Evolutionary conservation across 2,888 invertebrate genomes (phyloP), one percentile per base, ranked within the genome.

Genomic region (Argyra leucocephala): DNA sequence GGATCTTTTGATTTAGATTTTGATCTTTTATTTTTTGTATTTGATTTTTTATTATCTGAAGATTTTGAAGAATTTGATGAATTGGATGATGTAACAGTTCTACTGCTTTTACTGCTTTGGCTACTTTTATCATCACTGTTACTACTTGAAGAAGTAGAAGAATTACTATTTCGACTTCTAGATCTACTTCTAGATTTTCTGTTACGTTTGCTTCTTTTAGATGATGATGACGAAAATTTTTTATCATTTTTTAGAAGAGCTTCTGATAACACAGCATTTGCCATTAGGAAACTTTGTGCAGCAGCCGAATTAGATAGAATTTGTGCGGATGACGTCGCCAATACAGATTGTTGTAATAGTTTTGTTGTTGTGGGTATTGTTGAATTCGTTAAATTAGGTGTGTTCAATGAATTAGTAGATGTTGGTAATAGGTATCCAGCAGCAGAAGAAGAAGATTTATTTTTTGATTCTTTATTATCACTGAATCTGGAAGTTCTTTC

Each of bases 401-500:
- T 6, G 57, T 62, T 65, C 26, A 66, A 63, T 36, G 62, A 57
- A 9, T 63, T 21, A 12, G 65, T 31, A 22, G 64, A 48, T 57
- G 65, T 61, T 60, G 65, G 62, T 24, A 66, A 26, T 48, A 63
- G 31, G 26, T 66, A 66, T 23, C 63, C 31, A 60, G 48, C 57
- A n/a, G 24, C 9, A 26, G 61, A 66, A 48, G 64, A 48, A 31
- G 63, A 59, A 48, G 61, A 58, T 63, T 65, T 66, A 62, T 69
- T 64, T 70, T 70, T 72, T 18, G 74, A 73, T 59, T 79, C 78
- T 69, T 78, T 79, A 59, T 76, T 77, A 69, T 79, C 79, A 70
- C 78, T 80, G 64, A 80, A 80, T 22, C 79, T 76, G 2, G 80
- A 76, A 9, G 75, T 77, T 12, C 80, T 75, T 68, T 79, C 79